A percentile compares a stretch with the other conserved stretches of the same genome.
phyloP scores from a whole-genome alignment of 2,113 vertebrate species.

The Gallinago paraguaiae region DNA sequence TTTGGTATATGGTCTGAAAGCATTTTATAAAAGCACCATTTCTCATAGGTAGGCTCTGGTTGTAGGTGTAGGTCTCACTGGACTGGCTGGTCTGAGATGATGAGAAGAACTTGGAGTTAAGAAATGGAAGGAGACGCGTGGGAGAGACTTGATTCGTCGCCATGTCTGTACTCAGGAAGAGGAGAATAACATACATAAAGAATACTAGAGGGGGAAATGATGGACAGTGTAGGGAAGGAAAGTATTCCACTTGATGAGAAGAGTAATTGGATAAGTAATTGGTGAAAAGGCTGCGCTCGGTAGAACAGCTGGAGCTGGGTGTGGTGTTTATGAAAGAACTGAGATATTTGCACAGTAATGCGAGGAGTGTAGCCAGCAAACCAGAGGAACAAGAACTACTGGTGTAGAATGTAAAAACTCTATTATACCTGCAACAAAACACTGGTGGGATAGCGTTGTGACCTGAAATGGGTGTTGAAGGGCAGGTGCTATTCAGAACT shows the following conservation, averaged over 20 bases:
- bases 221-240: neutral
- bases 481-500: neutral
- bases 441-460: neutral
- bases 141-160: neutral
- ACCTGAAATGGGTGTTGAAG: neutral
- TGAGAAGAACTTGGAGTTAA: neutral
- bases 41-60: neutral
- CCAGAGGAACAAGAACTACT: conserved; percentile 55
- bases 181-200: neutral
- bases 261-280: conserved; percentile 48
- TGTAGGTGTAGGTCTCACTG: neutral
- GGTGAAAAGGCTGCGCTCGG: neutral
- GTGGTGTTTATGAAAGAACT: conserved; percentile 3
- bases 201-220: neutral
- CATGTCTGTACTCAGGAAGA: neutral
- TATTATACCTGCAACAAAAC: neutral
- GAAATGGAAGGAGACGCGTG: neutral
- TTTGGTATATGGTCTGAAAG: neutral
- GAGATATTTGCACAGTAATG: conserved; percentile 2
- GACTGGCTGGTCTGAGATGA: neutral
- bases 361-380: conserved; percentile 18
- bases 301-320: conserved; percentile 18
- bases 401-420: neutral
- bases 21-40: neutral
- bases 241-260: neutral